A percentile compares a stretch with the other conserved stretches of the same genome.
These are phyloP conservation scores for Drosophila helvetica DNA, from an alignment of 2,888 invertebrate species.

Conservation along the genomic window DNA sequence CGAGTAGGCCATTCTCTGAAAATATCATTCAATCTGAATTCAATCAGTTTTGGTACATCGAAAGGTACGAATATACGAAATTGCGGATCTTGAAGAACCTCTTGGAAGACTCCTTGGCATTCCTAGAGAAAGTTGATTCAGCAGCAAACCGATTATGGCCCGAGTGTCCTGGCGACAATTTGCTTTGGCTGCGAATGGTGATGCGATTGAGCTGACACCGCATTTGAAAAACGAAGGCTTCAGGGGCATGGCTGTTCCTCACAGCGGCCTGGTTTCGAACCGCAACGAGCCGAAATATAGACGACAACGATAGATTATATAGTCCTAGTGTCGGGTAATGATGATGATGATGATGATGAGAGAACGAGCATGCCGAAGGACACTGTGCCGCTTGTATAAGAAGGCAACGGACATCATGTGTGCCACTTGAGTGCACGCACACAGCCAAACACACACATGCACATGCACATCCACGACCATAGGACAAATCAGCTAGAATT, in stretches of 20 bases:
- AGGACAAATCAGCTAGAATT: constrained; percentile 73
- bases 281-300: constrained; percentile 51
- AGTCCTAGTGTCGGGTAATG: constrained; percentile 46
- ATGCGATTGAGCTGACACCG: constrained; percentile 59
- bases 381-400: constrained; percentile 52
- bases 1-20: too few species aligned
- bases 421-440: constrained; percentile 72
- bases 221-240: constrained; percentile 65
- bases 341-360: constrained; percentile 28
- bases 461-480: constrained; percentile 48
- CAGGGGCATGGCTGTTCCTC: constrained; percentile 35
- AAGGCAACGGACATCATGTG: constrained; percentile 59
- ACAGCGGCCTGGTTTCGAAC: constrained; percentile 28
- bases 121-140: constrained; percentile 28
- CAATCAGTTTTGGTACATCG: not conserved
- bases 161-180: constrained; percentile 38
- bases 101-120: constrained; percentile 7
- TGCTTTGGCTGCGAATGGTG: constrained; percentile 40
- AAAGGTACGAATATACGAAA: not conserved
- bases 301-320: constrained; percentile 40
- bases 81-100: constrained; percentile 27
- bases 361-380: constrained; percentile 70
- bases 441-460: constrained; percentile 51
- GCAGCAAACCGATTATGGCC: constrained; percentile 43
- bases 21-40: too few species aligned